These are phyloP conservation scores for Andricus grossulariae DNA, from an alignment of 1,140 invertebrate species.

Conservation along the genomic window DNA sequence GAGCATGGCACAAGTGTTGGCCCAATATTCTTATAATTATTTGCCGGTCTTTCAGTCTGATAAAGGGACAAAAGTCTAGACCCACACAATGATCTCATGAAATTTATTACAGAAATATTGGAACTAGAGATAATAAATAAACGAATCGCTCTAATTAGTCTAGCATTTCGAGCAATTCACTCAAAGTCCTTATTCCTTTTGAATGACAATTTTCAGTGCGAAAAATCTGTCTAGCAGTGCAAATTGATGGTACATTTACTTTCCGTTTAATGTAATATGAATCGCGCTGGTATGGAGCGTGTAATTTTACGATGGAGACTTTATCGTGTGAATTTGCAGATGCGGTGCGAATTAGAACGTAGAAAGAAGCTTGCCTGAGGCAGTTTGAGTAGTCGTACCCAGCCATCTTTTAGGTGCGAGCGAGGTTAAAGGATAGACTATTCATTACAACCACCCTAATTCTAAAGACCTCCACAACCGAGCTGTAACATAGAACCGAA, in stretches of 20 bases:
- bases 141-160: not conserved
- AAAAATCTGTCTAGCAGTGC: slow-evolving; percentile 23
- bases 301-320: slow-evolving; percentile 45
- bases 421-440: slow-evolving; percentile 53
- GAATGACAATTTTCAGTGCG: not conserved
- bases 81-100: no score
- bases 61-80: no score
- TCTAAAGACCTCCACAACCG: slow-evolving; percentile 8
- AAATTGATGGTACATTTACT: slow-evolving; percentile 16
- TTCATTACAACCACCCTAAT: slow-evolving; percentile 48
- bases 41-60: no score
- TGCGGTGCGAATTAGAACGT: slow-evolving; percentile 50
- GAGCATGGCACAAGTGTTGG: no score
- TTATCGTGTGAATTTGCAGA: slow-evolving; percentile 56
- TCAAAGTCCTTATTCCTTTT: not conserved
- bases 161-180: not conserved
- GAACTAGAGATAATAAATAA: not conserved
- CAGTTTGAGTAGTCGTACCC: slow-evolving; percentile 37
- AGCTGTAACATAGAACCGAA: not conserved
- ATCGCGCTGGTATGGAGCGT: slow-evolving; percentile 32
- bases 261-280: slow-evolving; percentile 16
- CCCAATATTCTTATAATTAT: no score
- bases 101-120: not conserved
- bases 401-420: slow-evolving; percentile 48
- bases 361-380: slow-evolving; percentile 40